A percentile compares a stretch with the other conserved stretches of the same genome.
Evolutionary conservation across 2,888 invertebrate species (phyloP).

Genomic region (Oscheius onirici): DNA sequence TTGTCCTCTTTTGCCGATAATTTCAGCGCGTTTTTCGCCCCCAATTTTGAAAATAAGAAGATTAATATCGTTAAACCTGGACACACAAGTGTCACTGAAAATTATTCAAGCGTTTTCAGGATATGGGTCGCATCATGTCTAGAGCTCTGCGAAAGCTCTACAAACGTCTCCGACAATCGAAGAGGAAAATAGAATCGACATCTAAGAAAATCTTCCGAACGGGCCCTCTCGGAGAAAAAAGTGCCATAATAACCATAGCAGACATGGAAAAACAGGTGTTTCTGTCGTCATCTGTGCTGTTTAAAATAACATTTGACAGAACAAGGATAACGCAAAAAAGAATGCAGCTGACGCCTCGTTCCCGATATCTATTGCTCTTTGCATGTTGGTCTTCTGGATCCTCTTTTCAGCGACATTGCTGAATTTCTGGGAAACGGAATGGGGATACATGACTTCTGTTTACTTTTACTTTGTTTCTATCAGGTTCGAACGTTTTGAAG

Average conservation of each 20-base stretch:
- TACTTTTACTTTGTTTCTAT: slow-evolving; percentile 71
- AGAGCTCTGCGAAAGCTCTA: slow-evolving; percentile 62
- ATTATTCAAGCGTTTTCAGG: slow-evolving; percentile 40
- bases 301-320: slow-evolving; percentile 17
- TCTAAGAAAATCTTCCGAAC: slow-evolving; percentile 14
- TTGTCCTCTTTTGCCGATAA: no score
- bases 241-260: slow-evolving; percentile 1
- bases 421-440: slow-evolving; percentile 52
- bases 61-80: no score
- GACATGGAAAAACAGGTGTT: slow-evolving; percentile 24
- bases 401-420: slow-evolving; percentile 59
- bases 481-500: slow-evolving; percentile 41
- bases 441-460: slow-evolving; percentile 61
- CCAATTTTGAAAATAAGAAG: no score
- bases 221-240: neutral
- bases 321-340: slow-evolving; percentile 38
- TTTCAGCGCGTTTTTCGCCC: no score
- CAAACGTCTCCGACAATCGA: slow-evolving; percentile 56
- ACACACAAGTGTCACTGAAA: no score
- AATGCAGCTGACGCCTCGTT: slow-evolving; percentile 42
- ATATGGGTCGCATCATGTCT: slow-evolving; percentile 64
- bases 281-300: neutral
- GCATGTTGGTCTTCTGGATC: slow-evolving; percentile 67
- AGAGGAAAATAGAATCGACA: slow-evolving; percentile 40
- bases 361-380: slow-evolving; percentile 68